Conservation (phyloP, 2,888 invertebrate species). For the Morinoia aosen region DNA sequence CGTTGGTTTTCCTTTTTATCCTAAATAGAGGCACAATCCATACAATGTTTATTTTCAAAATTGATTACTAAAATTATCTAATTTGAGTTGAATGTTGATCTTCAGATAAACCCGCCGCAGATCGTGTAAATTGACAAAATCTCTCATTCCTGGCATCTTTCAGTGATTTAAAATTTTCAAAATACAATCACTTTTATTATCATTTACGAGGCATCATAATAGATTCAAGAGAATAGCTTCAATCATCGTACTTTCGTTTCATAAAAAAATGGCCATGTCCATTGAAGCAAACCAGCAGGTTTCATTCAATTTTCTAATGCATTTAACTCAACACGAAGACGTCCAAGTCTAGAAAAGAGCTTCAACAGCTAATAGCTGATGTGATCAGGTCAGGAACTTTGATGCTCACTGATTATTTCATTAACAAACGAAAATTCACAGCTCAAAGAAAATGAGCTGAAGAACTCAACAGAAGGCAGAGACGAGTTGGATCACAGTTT, state of each 20-base stretch:
- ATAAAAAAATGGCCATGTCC: not conserved
- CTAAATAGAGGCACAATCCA: too few species aligned
- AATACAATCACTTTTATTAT: too few species aligned
- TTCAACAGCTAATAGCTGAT: not conserved
- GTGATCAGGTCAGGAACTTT: not conserved
- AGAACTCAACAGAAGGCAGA: not conserved
- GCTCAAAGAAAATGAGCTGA: not conserved
- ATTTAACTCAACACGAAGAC: not conserved
- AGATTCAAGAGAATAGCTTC: not conserved
- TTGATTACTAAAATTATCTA: too few species aligned
- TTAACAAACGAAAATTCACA: not conserved
- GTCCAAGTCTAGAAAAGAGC: not conserved
- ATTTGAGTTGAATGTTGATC: too few species aligned
- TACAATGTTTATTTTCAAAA: too few species aligned
- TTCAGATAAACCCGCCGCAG: too few species aligned
- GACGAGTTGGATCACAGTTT: not conserved
- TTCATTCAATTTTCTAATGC: not conserved
- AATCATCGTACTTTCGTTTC: too few species aligned
- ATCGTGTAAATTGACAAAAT: too few species aligned
- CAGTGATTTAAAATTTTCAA: too few species aligned
- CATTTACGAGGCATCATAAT: too few species aligned
- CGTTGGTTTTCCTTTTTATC: too few species aligned
- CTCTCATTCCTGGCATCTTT: too few species aligned
- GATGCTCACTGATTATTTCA: not conserved
- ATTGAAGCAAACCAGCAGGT: not conserved